Evolutionary conservation across 2,888 invertebrate genomes (phyloP).

Genomic region (Drosophila colorata): DNA sequence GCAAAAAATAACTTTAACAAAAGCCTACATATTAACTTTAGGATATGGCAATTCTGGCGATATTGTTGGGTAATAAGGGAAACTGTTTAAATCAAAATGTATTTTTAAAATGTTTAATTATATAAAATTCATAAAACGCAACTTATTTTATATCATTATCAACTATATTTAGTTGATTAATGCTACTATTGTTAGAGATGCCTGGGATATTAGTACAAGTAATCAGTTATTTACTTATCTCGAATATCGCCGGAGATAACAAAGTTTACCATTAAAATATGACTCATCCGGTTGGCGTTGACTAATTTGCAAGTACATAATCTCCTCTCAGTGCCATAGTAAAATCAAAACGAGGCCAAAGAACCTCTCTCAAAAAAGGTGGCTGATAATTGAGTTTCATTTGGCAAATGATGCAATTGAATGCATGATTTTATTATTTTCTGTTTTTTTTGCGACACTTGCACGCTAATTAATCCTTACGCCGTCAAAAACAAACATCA

Average conservation of each 20-base stretch:
- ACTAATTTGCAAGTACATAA: slow-evolving; percentile 39
- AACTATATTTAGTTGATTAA: neutral
- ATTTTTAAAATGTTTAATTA: no score
- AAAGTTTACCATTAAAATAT: slow-evolving; percentile 8
- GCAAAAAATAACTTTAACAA: no score
- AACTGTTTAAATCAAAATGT: no score
- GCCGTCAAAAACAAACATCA: slow-evolving; percentile 70
- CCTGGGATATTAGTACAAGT: neutral
- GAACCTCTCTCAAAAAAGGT: slow-evolving; percentile 42
- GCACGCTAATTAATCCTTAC: slow-evolving; percentile 83
- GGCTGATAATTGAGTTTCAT: slow-evolving; percentile 68
- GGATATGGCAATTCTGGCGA: no score
- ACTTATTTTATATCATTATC: neutral
- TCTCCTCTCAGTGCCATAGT: slow-evolving; percentile 20
- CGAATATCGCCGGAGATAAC: slow-evolving; percentile 4
- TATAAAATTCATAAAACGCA: no score
- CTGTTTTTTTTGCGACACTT: slow-evolving; percentile 72
- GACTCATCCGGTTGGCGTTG: slow-evolving; percentile 41
- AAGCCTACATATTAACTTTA: no score
- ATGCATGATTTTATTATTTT: slow-evolving; percentile 70
- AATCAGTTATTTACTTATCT: slow-evolving; percentile 21
- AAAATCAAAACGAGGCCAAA: slow-evolving; percentile 44
- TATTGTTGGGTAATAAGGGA: no score
- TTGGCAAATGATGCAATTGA: slow-evolving; percentile 80
- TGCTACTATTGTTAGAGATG: slow-evolving; percentile 2